Evolutionary conservation across 2,888 invertebrate genomes (phyloP), one percentile per base, ranked within the genome.

Genomic region (Lasioglossum morio): DNA sequence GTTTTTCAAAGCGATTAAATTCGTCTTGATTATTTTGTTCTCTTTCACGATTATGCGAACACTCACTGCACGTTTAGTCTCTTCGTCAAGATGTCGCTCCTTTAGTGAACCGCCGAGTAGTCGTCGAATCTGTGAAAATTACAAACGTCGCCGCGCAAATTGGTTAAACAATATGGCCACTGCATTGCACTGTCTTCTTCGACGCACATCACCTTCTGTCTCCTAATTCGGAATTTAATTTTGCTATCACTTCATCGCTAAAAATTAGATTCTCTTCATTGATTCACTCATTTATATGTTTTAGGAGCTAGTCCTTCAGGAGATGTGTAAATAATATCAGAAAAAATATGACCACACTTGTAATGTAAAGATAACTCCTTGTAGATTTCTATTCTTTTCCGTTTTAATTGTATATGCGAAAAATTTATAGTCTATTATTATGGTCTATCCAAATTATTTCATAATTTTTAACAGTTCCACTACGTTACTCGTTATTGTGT

Each of bases 21-120:
- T 48, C 27, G 57, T 14, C 23, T 72, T 10, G 46, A 78, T 70
- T 78, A 69, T 30, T 27, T 40, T 43, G 27, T 48, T n/a, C 27
- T 53, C 34, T 46, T 30, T 66, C 75, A 83, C 53, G 82, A 78
- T 79, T 87, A 84, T 80, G 76, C 79, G 83, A 82, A 93, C 96
- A 97, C 97, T 97, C 97, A 97, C 97, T 95, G 97, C 96, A 96
- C 96, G 96, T 94, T 96, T 96, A 91, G 97, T 97, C 92, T 96
- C 96, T 88, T 96, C 96, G 95, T 98, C 97, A 96, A 97, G 96
- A 95, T 97, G 96, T 90, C 96, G 96, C 92, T 96, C 95, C 95
- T 96, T 96, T 93, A 97, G 94, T 70, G 96, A 96, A 93, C 97
- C 97, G 92, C 97, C 97, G 95, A 98, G 96, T 95, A 98, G 96